phyloP scores from a whole-genome alignment of 2,888 invertebrate species.

The Caenorhabditis sulstoni region DNA sequence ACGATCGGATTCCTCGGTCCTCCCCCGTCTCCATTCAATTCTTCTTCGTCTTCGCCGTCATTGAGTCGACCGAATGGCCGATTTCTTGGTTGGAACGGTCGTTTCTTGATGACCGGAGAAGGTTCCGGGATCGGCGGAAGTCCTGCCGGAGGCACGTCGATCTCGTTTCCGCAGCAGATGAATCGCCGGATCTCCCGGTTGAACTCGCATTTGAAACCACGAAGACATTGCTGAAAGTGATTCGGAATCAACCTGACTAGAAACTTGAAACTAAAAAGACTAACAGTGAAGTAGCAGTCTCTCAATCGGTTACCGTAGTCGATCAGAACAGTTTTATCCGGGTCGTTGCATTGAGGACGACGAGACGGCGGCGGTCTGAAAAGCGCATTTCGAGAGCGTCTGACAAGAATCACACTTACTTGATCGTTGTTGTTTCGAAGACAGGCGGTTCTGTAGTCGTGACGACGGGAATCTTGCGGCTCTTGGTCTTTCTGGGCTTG shows the following conservation, averaged over 20 bases:
- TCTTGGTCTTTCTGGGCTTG: conserved; percentile 53
- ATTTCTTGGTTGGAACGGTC: conserved; percentile 62
- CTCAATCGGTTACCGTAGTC: conserved; percentile 72
- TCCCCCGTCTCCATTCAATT: conserved; percentile 12
- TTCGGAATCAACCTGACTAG: too few relatives aligned
- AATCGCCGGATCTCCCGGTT: conserved; percentile 70
- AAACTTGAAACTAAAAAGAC: neutral
- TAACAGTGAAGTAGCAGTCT: conserved; percentile 70
- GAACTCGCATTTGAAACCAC: conserved; percentile 72
- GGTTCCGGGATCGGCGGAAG: conserved; percentile 70
- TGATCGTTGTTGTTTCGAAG: conserved; percentile 41
- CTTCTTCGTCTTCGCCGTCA: conserved; percentile 61
- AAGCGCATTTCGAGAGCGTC: neutral
- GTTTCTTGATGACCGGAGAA: conserved; percentile 63
- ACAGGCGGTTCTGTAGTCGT: conserved; percentile 59
- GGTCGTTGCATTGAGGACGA: conserved; percentile 69
- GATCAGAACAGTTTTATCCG: conserved; percentile 67
- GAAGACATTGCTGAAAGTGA: conserved; percentile 67
- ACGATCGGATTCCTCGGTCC: conserved; percentile 40
- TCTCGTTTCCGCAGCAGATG: conserved; percentile 70
- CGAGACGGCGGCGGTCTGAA: conserved; percentile 63
- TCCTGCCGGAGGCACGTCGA: conserved; percentile 68
- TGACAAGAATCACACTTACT: conserved; percentile 7
- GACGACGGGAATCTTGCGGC: conserved; percentile 41
- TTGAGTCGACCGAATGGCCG: conserved; percentile 60